These are phyloP conservation scores for Telenomus remus DNA, from an alignment of 1,140 invertebrate species.

Conservation along the genomic window DNA sequence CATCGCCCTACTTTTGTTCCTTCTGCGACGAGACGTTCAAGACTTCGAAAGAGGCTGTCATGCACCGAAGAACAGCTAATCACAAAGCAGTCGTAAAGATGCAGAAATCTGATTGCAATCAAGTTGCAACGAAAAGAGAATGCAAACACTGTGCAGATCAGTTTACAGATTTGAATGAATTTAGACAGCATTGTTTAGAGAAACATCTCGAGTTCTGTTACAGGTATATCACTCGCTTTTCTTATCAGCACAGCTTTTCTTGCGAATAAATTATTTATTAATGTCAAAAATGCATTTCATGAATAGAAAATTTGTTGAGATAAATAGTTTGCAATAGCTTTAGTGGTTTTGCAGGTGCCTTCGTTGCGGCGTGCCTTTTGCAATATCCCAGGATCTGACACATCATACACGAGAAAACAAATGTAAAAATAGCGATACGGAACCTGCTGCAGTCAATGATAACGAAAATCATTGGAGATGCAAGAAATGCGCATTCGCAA, in stretches of 20 bases:
- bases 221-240: conserved; percentile 66
- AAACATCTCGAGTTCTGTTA: conserved; percentile 78
- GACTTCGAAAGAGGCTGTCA: conserved; percentile 78
- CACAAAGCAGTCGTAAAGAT: conserved; percentile 77
- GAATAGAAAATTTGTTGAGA: neutral
- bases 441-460: neutral
- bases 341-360: conserved; percentile 76
- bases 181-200: conserved; percentile 81
- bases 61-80: conserved; percentile 80
- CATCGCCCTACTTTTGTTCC: conserved; percentile 79
- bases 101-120: conserved; percentile 63
- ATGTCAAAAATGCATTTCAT: too few species aligned
- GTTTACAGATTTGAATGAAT: conserved; percentile 75
- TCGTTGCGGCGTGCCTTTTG: conserved; percentile 81
- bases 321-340: neutral
- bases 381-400: conserved; percentile 83
- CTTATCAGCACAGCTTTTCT: neutral
- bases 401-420: conserved; percentile 77
- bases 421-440: conserved; percentile 23
- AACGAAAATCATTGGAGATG: conserved; percentile 65
- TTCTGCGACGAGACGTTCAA: conserved; percentile 81
- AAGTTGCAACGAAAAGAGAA: conserved; percentile 63
- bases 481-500: conserved; percentile 71
- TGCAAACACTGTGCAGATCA: conserved; percentile 79
- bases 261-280: too few species aligned